phyloP scores from a whole-genome alignment of 2,113 vertebrate species.

The Gavia stellata region DNA sequence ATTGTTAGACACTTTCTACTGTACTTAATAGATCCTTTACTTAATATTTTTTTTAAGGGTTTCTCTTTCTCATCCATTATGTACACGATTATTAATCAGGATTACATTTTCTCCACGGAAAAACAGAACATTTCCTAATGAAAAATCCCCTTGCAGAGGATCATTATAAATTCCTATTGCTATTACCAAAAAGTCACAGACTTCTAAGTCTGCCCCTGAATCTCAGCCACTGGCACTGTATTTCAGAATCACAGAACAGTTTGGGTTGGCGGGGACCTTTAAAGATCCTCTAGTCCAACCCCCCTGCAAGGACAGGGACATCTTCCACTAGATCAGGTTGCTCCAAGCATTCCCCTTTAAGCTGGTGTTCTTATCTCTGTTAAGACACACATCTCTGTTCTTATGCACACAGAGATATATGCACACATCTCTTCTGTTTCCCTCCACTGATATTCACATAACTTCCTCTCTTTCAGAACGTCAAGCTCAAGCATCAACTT shows the following conservation, averaged over 20 bases:
- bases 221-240: neutral
- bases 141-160: neutral
- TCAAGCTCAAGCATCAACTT: neutral
- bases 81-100: neutral
- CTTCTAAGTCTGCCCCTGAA: neutral
- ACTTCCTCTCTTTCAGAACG: neutral
- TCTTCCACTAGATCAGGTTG: neutral
- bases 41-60: neutral
- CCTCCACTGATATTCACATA: neutral
- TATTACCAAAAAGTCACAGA: neutral
- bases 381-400: neutral
- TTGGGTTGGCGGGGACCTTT: neutral
- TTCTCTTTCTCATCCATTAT: neutral
- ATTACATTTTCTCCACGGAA: neutral
- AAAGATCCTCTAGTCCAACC: neutral
- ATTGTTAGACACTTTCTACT: neutral
- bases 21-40: neutral
- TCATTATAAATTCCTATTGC: neutral
- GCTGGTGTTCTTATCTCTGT: no score
- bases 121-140: neutral
- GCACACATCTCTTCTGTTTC: neutral
- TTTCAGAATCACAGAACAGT: neutral
- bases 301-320: neutral
- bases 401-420: neutral
- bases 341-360: neutral